These are phyloP conservation scores for Aphelenchoides avenae DNA, from an alignment of 1,140 invertebrate species.

Conservation along the genomic window DNA sequence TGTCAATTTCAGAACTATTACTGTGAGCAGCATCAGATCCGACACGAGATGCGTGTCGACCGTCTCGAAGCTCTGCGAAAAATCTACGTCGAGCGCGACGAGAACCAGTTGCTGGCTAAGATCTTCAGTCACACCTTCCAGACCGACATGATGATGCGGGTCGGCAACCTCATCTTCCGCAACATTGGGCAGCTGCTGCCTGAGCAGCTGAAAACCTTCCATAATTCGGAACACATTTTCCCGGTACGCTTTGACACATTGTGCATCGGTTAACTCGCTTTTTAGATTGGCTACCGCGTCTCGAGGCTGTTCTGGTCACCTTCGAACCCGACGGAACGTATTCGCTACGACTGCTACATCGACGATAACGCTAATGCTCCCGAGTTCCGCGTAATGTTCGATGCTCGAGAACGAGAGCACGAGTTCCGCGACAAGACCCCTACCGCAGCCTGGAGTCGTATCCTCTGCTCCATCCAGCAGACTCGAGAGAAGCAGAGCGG, in stretches of 20 bases:
- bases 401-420: conserved; percentile 1
- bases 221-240: conserved; percentile 88
- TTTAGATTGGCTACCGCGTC: conserved; percentile 58
- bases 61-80: conserved; percentile 77
- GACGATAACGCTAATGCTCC: conserved; percentile 41
- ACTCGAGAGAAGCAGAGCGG: conserved; percentile 70
- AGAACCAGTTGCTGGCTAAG: conserved; percentile 76
- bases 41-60: conserved; percentile 70
- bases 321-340: conserved; percentile 14
- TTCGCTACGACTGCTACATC: conserved; percentile 50
- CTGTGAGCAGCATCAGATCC: no score
- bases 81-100: conserved; percentile 92
- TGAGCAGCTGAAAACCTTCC: conserved; percentile 88
- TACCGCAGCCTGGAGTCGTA: conserved; percentile 64
- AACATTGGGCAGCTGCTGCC: conserved; percentile 92
- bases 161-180: conserved; percentile 89
- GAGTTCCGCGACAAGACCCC: conserved; percentile 23
- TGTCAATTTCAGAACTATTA: no score
- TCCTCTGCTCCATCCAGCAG: conserved; percentile 76
- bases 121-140: conserved; percentile 54
- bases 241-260: conserved; percentile 77
- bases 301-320: conserved; percentile 55
- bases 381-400: conserved; percentile 36
- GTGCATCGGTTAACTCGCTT: no score
- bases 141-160: conserved; percentile 69